Evolutionary conservation across 2,888 invertebrate genomes (phyloP).

Genomic region (Noctua janthe): DNA sequence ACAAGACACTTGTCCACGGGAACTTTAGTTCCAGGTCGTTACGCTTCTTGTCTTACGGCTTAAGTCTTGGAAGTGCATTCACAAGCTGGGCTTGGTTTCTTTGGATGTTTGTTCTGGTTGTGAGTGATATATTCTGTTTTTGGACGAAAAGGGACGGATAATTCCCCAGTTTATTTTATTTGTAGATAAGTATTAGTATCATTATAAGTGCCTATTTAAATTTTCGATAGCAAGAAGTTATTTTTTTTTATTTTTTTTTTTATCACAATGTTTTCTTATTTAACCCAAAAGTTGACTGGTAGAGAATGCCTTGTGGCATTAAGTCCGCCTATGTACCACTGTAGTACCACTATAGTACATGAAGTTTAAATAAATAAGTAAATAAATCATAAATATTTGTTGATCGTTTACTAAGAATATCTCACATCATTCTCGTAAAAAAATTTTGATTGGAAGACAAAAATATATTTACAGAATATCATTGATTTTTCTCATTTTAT

Average conservation of each 20-base stretch:
- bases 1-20: conserved; percentile 69
- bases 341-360: too few species aligned
- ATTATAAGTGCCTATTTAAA: too few species aligned
- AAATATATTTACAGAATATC: too few species aligned
- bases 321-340: too few species aligned
- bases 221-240: too few species aligned
- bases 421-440: neutral
- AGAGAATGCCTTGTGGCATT: too few species aligned
- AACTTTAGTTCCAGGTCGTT: conserved; percentile 69
- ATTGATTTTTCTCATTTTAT: neutral
- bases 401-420: neutral
- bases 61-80: conserved; percentile 53
- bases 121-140: conserved; percentile 5
- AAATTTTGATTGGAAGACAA: neutral
- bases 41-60: conserved; percentile 66
- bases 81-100: conserved; percentile 35
- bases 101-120: conserved; percentile 27
- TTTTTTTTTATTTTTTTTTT: too few species aligned
- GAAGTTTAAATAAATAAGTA: too few species aligned
- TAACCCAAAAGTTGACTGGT: too few species aligned
- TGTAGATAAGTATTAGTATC: too few species aligned
- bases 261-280: too few species aligned
- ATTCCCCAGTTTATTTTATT: too few species aligned
- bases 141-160: neutral
- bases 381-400: neutral